Evolutionary conservation across 2,888 invertebrate genomes (phyloP), one percentile per base, ranked within the genome.

Genomic region (Acleris laterana): DNA sequence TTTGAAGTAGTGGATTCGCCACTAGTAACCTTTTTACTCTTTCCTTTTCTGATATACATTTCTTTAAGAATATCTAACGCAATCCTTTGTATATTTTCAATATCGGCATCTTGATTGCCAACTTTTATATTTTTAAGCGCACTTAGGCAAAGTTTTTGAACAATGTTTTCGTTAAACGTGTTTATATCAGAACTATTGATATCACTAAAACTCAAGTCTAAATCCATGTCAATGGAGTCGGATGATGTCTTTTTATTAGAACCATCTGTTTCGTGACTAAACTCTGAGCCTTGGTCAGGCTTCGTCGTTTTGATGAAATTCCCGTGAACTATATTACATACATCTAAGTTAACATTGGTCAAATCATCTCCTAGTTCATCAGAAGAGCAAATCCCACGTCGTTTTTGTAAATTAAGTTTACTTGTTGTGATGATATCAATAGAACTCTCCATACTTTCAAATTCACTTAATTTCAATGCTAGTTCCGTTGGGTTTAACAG

Each of bases 311-410:
- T 91, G 59, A 84, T 82, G 61, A 87, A 89, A 69, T 85, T 82
- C 74, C 85, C 85, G 71, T 82, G 86, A 1, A 84, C 79, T 46
- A 87, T 79, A 70, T 88, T 85, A 72, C 85, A 84, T 13, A 82
- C 80, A 57, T 86, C 84, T 49, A 90, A 68, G 72, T 87, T 87
- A 42, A 89, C 74, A 74, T 89, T 87, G 17, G 83, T 82, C 59
- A 91, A 82, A 71, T 88, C 87, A 56, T 90, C 84, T 72, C 88
- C 87, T 17, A 94, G 77, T 70, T 93, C 93, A 74, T 91, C 93
- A 16, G 94, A 89, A 1, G 94, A 93, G 77, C 94, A 94, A 73
- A 94, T 94, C 7, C 94, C 94, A 62, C 94, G 85, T 3, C 94
- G 89, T 79, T 94, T 94, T 74, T 94, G 93, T 51, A 91, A 82